These are phyloP conservation scores for Telmatherina bonti DNA, from an alignment of 2,797 vertebrate species.

Conservation along the genomic window DNA sequence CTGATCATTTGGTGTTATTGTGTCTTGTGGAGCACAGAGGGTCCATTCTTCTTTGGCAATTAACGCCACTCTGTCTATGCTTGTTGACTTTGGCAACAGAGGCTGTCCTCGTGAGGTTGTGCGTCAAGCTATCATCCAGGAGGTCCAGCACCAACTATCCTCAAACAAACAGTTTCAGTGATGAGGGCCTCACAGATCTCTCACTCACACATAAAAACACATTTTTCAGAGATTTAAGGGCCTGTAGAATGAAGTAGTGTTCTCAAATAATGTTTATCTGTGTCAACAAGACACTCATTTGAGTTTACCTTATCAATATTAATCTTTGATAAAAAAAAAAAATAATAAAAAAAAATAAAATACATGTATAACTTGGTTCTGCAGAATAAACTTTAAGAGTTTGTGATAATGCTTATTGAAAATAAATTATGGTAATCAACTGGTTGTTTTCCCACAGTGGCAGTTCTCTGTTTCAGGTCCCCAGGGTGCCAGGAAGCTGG, in stretches of 20 bases:
- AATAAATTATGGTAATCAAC: constrained; percentile 23
- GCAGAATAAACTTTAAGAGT: constrained; percentile 8
- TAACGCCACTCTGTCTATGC: constrained; percentile 63
- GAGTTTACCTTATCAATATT: neutral
- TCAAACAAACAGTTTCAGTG: constrained; percentile 64
- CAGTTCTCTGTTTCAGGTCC: constrained; percentile 3
- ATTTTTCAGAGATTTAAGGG: constrained; percentile 8
- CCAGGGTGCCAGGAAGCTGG: neutral
- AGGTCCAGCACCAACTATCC: constrained; percentile 55
- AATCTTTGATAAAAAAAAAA: constrained; percentile 2
- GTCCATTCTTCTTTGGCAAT: constrained; percentile 72
- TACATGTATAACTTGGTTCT: too few species aligned
- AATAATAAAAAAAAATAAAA: too few species aligned
- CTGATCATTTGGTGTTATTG: constrained; percentile 57
- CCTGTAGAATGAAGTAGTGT: constrained; percentile 8
- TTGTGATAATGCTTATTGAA: constrained; percentile 10
- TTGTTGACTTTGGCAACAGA: constrained; percentile 79
- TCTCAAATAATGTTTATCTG: neutral
- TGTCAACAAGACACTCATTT: constrained; percentile 5
- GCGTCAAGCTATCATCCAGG: constrained; percentile 76
- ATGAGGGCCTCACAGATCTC: constrained; percentile 28
- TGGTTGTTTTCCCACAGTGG: constrained; percentile 13
- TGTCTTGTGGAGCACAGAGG: constrained; percentile 60
- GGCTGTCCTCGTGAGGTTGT: constrained; percentile 73
- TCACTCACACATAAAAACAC: constrained; percentile 11